phyloP scores from a whole-genome alignment of 2,888 invertebrate species.

The Abscondita cerata region DNA sequence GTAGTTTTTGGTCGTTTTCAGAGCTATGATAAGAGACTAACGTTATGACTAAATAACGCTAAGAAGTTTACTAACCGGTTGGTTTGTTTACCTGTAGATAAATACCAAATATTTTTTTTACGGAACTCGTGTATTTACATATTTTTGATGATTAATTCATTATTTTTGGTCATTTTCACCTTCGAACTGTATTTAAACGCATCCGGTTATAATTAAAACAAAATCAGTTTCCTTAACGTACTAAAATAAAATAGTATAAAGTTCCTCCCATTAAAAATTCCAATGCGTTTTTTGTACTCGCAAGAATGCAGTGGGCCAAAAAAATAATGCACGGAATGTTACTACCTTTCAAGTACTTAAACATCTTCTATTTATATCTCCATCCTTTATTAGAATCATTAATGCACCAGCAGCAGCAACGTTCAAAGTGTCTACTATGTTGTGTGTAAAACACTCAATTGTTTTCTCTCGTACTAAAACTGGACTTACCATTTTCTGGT shows the following conservation, averaged over 20 bases:
- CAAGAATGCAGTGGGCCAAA: slow-evolving; percentile 42
- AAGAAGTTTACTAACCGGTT: slow-evolving; percentile 26
- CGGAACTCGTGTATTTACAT: not conserved
- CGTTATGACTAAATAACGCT: slow-evolving; percentile 23
- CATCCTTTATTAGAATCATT: slow-evolving; percentile 16
- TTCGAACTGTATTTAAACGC: not conserved
- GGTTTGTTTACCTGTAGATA: slow-evolving; percentile 26
- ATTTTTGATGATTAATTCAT: no score
- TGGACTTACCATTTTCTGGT: slow-evolving; percentile 53
- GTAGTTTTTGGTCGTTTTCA: slow-evolving; percentile 16
- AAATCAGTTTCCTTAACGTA: not conserved
- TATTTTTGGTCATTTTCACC: no score
- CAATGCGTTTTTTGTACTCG: slow-evolving; percentile 39
- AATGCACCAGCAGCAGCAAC: not conserved
- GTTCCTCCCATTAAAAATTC: slow-evolving; percentile 41
- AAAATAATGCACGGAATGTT: slow-evolving; percentile 26
- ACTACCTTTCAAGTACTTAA: slow-evolving; percentile 16
- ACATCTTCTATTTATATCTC: slow-evolving; percentile 23
- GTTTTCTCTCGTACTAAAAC: slow-evolving; percentile 15
- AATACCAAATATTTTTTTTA: slow-evolving; percentile 14
- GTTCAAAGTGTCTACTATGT: no score
- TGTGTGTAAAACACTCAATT: no score
- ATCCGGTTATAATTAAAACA: not conserved
- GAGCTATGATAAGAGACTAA: slow-evolving; percentile 23
- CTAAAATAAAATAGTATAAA: slow-evolving; percentile 30